phyloP scores from a whole-genome alignment of 1,140 invertebrate genomes.

The Palaemon carinicauda region DNA sequence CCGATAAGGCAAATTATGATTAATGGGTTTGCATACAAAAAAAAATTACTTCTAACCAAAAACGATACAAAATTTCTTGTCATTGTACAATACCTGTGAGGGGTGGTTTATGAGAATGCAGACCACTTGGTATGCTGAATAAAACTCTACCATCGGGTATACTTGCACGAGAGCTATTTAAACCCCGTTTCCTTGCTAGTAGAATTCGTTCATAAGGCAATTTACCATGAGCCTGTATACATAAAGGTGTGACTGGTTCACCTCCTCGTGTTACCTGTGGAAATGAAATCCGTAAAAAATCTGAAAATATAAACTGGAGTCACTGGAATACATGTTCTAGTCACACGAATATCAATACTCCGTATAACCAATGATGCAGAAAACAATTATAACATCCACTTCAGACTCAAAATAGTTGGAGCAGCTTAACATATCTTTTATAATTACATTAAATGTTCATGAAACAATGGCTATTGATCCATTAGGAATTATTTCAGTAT shows the following conservation, averaged over 20 bases:
- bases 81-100: conserved; percentile 66
- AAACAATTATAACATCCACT: too few relatives aligned
- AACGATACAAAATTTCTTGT: not conserved
- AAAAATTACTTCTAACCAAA: not conserved
- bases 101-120: conserved; percentile 92
- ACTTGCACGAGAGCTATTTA: conserved; percentile 62
- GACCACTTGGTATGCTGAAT: conserved; percentile 85
- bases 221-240: conserved; percentile 72
- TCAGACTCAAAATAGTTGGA: too few relatives aligned
- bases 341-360: too few relatives aligned
- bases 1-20: too few relatives aligned
- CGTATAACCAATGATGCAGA: too few relatives aligned
- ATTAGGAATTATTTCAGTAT: too few relatives aligned
- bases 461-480: too few relatives aligned
- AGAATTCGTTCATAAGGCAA: conserved; percentile 86
- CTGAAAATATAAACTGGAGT: not conserved
- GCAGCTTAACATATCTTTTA: too few relatives aligned
- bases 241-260: conserved; percentile 75
- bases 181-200: conserved; percentile 69
- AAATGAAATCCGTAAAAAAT: conserved; percentile 54
- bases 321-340: too few relatives aligned
- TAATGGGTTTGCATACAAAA: not conserved
- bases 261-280: conserved; percentile 75
- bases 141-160: conserved; percentile 71
- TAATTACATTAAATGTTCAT: too few relatives aligned